These are phyloP conservation scores for Synanthedon andrenaeformis DNA, from an alignment of 2,888 invertebrate species.

Conservation along the genomic window DNA sequence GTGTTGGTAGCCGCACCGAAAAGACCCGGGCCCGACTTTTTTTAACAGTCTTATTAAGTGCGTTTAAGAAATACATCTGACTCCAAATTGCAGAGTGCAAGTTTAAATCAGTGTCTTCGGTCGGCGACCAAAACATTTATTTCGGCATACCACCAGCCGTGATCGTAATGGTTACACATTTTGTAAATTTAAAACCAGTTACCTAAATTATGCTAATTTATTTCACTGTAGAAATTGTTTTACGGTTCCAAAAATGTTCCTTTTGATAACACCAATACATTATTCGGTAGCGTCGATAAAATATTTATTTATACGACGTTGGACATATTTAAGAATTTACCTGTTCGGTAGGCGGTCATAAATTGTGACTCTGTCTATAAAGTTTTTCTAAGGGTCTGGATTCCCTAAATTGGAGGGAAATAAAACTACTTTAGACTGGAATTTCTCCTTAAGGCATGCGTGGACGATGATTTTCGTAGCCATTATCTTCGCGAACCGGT, in stretches of 20 bases:
- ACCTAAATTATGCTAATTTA: slow-evolving; percentile 18
- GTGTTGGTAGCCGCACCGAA: slow-evolving; percentile 9
- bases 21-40: slow-evolving; percentile 10
- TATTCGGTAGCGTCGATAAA: slow-evolving; percentile 5
- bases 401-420: slow-evolving; percentile 17
- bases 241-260: background rate
- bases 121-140: slow-evolving; percentile 19
- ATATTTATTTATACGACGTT: slow-evolving; percentile 1
- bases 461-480: slow-evolving; percentile 34
- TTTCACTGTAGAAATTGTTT: slow-evolving; percentile 4
- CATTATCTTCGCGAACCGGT: slow-evolving; percentile 56
- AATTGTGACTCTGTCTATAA: slow-evolving; percentile 17
- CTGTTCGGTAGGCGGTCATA: slow-evolving; percentile 4
- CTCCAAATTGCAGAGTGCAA: slow-evolving; percentile 16
- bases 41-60: slow-evolving; percentile 11
- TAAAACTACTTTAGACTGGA: slow-evolving; percentile 24
- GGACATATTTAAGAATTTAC: slow-evolving; percentile 4
- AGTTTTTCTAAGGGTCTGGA: slow-evolving; percentile 14
- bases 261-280: slow-evolving; percentile 1
- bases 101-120: slow-evolving; percentile 21
- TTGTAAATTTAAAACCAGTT: slow-evolving; percentile 1
- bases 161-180: slow-evolving; percentile 15
- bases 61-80: slow-evolving; percentile 12
- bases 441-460: slow-evolving; percentile 36
- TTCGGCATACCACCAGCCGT: slow-evolving; percentile 22